Percentiles rank a stretch among this genome's conserved stretches.
phyloP scores from a whole-genome alignment of 2,797 vertebrate genomes.

The Eleutherodactylus coqui region DNA sequence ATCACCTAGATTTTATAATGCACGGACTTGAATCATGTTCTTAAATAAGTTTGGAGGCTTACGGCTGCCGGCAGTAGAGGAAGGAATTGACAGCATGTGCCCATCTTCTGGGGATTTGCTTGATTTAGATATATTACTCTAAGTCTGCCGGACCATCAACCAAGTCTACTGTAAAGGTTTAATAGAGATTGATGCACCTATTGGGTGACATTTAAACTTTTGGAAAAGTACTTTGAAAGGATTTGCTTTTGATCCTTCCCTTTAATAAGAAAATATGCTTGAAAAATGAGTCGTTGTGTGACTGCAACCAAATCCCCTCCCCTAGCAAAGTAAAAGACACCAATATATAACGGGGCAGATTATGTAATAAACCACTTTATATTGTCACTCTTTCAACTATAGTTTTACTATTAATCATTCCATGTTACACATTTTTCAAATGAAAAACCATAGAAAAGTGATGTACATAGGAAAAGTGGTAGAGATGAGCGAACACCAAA shows the following conservation, averaged over 20 bases:
- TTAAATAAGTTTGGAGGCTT: constrained; percentile 32
- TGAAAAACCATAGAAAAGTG: too few species aligned
- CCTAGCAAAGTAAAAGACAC: not conserved
- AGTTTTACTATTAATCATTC: not conserved
- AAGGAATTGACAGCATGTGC: not conserved
- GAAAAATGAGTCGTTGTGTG: not conserved
- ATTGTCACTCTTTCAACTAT: not conserved
- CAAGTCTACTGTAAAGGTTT: constrained; percentile 39
- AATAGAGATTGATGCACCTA: constrained; percentile 57
- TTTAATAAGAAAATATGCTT: constrained; percentile 47
- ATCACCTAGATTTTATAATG: constrained; percentile 15
- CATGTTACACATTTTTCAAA: too few species aligned
- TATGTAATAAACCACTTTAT: not conserved
- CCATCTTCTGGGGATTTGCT: constrained; percentile 51
- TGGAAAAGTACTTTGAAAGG: constrained; percentile 49
- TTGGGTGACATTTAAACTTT: constrained; percentile 38
- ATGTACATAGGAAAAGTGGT: too few species aligned
- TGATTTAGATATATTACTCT: constrained; percentile 53
- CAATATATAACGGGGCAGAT: not conserved
- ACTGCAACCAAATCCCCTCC: not conserved
- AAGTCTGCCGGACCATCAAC: constrained; percentile 30
- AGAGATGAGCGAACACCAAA: too few species aligned
- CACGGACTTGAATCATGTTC: constrained; percentile 20
- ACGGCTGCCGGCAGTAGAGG: constrained; percentile 21
- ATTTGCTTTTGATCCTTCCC: constrained; percentile 50